phyloP scores from a whole-genome alignment of 2,113 vertebrate species.

The Bubalus kerabau region DNA sequence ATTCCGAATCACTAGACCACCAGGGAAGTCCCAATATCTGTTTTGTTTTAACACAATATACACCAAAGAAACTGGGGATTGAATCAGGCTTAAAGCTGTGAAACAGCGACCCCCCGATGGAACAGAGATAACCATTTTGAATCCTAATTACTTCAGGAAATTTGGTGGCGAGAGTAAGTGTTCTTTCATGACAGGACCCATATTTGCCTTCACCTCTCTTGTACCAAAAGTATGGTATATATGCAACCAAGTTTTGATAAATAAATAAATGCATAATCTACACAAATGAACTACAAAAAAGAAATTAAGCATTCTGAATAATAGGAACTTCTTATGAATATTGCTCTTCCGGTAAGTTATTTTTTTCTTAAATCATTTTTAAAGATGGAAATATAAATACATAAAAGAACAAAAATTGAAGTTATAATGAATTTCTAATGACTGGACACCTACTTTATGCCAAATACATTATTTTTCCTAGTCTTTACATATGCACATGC shows the following conservation, averaged over 20 bases:
- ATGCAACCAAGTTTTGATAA: background rate
- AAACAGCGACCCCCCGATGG: background rate
- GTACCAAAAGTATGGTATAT: background rate
- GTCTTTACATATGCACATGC: background rate
- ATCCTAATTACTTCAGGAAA: background rate
- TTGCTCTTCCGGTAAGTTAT: background rate
- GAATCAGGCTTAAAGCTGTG: background rate
- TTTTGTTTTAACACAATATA: background rate
- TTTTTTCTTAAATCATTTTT: background rate
- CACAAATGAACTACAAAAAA: background rate
- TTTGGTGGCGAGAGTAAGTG: background rate
- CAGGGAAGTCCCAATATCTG: background rate
- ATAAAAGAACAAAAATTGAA: background rate
- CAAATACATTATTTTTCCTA: background rate
- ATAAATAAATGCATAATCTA: background rate
- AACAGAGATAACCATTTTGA: background rate
- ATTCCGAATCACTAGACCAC: background rate
- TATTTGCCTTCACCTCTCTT: background rate
- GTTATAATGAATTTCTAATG: background rate
- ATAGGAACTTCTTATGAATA: background rate
- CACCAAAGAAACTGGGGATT: background rate
- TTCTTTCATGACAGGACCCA: background rate
- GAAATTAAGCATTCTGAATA: background rate
- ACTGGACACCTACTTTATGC: background rate
- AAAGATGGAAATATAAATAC: background rate